Percentiles rank a stretch among this genome's conserved stretches.
Conservation (phyloP, 2,113 vertebrate species). For the Chaetodon auriga region DNA sequence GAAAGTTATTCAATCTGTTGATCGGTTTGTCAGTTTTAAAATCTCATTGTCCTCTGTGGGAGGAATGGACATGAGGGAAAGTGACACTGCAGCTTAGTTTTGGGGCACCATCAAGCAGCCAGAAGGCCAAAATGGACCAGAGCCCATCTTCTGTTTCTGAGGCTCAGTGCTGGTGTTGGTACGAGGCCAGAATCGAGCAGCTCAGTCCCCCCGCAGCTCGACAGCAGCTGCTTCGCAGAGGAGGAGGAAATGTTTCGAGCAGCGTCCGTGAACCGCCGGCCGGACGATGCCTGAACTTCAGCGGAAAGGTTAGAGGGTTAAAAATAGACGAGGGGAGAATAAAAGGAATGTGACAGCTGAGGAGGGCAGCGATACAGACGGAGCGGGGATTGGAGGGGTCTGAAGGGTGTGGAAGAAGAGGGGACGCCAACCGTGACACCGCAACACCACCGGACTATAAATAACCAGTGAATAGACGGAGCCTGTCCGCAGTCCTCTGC, state of each 20-base stretch:
- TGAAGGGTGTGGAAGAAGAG: constrained; percentile 28
- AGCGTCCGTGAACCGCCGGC: not conserved
- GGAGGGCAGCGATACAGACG: constrained; percentile 12
- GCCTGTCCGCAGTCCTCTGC: not conserved
- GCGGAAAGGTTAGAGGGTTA: constrained; percentile 56
- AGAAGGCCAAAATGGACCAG: constrained; percentile 31
- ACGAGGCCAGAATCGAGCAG: not conserved
- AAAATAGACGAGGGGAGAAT: constrained; percentile 67
- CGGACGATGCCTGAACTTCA: constrained; percentile 31
- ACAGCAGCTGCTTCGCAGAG: constrained; percentile 39
- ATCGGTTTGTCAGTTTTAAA: not conserved
- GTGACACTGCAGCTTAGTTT: not conserved
- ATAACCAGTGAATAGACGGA: constrained; percentile 60
- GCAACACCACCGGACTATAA: constrained; percentile 42
- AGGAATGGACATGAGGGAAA: not conserved
- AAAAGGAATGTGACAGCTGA: constrained; percentile 76
- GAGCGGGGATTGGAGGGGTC: constrained; percentile 1
- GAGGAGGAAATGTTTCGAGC: constrained; percentile 13
- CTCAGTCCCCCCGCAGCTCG: constrained; percentile 18
- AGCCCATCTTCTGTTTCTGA: constrained; percentile 29
- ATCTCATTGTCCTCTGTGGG: too few relatives aligned
- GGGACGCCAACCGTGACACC: constrained; percentile 17
- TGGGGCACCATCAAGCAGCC: constrained; percentile 22
- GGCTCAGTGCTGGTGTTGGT: constrained; percentile 11
- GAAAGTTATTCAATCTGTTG: not conserved